A percentile compares a stretch with the other conserved stretches of the same genome.
Conservation (phyloP, 2,797 vertebrate genomes). For the Champsocephalus gunnari region DNA sequence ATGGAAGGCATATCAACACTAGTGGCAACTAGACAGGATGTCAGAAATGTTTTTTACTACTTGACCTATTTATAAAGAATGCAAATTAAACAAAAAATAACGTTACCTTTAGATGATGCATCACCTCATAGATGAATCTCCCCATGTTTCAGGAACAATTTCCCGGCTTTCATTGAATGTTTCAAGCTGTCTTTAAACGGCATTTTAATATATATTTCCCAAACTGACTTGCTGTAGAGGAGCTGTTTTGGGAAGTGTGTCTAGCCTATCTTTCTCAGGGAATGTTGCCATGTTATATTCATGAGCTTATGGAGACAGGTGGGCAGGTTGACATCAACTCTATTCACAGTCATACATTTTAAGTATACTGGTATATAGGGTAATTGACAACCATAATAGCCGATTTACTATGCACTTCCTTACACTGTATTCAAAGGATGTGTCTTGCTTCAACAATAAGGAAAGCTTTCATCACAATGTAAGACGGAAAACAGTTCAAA, state of each 20-base stretch:
- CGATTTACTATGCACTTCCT: background rate
- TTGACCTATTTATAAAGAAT: background rate
- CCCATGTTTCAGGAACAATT: background rate
- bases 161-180: background rate
- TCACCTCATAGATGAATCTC: background rate
- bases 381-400: too few species aligned
- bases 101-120: background rate
- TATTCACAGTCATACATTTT: background rate
- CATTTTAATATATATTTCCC: background rate
- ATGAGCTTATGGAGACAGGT: background rate
- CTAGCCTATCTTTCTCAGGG: background rate
- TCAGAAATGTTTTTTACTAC: background rate
- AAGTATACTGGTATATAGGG: background rate
- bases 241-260: slow-evolving; percentile 1
- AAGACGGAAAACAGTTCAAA: slow-evolving; percentile 35
- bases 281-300: slow-evolving; percentile 3
- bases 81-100: too few species aligned
- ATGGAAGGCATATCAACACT: slow-evolving; percentile 33
- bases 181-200: background rate
- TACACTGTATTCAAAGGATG: background rate
- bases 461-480: slow-evolving; percentile 12
- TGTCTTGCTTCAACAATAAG: slow-evolving; percentile 6
- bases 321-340: slow-evolving; percentile 8
- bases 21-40: background rate
- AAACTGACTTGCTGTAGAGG: background rate